A percentile compares a stretch with the other conserved stretches of the same genome.
Conservation (phyloP, 2,888 invertebrate genomes). For the Trissoscelio sp. region DNA sequence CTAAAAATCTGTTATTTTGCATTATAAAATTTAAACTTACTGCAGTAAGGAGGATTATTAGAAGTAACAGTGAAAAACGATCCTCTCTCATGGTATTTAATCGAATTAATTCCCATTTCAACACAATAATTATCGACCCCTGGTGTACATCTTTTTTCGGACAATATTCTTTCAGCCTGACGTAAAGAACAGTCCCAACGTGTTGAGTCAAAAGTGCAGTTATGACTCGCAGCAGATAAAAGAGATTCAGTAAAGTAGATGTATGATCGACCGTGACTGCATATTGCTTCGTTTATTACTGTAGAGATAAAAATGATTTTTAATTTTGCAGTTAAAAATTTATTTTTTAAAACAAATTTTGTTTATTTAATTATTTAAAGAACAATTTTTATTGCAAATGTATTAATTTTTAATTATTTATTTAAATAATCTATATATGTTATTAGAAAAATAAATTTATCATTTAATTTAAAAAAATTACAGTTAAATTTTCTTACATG, state of each 20-base stretch:
- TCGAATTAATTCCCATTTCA: slow-evolving; percentile 85
- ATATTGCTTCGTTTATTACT: slow-evolving; percentile 85
- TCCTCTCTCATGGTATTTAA: slow-evolving; percentile 82
- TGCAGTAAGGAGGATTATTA: slow-evolving; percentile 84
- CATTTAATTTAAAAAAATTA: too few species aligned
- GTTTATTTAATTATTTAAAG: too few species aligned
- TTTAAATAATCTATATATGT: too few species aligned
- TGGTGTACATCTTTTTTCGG: slow-evolving; percentile 76
- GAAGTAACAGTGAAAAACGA: slow-evolving; percentile 85
- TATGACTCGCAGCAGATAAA: slow-evolving; percentile 76
- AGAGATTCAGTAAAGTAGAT: slow-evolving; percentile 86
- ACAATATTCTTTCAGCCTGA: slow-evolving; percentile 82
- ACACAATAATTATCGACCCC: slow-evolving; percentile 81
- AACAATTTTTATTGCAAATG: too few species aligned
- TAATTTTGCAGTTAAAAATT: too few species aligned
- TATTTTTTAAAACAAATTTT: too few species aligned
- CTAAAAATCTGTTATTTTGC: too few species aligned
- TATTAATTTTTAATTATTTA: too few species aligned
- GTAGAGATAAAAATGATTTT: too few species aligned
- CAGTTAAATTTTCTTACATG: slow-evolving; percentile 47
- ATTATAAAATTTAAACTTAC: slow-evolving; percentile 79
- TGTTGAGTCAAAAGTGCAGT: slow-evolving; percentile 85
- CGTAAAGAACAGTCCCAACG: slow-evolving; percentile 85
- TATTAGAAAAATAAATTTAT: too few species aligned
- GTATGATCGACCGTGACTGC: slow-evolving; percentile 87